phyloP scores from a whole-genome alignment of 1,140 invertebrate species.

The Meteorus sp. region DNA sequence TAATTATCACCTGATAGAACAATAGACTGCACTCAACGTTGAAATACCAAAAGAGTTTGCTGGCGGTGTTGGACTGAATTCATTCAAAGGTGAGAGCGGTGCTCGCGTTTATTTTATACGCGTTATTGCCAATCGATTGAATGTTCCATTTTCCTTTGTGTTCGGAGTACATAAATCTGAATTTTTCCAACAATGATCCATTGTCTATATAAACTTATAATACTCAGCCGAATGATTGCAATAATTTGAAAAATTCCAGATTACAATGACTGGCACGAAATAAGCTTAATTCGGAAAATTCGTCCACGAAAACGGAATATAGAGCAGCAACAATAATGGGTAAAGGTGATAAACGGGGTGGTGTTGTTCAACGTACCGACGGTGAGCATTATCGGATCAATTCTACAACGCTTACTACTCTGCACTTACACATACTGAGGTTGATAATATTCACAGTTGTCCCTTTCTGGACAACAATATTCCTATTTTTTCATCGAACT shows the following conservation, averaged over 20 bases:
- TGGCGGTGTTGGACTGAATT: background rate
- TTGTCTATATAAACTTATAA: no score
- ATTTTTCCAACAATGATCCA: no score
- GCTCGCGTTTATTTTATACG: background rate
- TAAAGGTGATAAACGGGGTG: conserved; percentile 55
- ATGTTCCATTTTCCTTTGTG: no score
- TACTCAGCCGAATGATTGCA: no score
- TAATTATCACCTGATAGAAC: background rate
- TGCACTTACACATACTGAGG: no score
- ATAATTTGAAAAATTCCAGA: no score
- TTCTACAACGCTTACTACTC: no score
- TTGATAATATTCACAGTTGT: conserved; percentile 1
- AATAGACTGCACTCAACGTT: background rate
- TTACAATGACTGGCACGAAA: background rate
- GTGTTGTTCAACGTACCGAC: conserved; percentile 54
- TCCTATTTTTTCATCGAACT: background rate
- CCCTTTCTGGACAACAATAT: background rate
- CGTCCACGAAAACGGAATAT: conserved; percentile 30
- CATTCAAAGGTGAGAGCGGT: no score
- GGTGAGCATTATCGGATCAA: conserved; percentile 50
- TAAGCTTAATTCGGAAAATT: background rate
- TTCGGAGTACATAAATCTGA: no score
- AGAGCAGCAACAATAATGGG: conserved; percentile 48
- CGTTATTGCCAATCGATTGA: no score
- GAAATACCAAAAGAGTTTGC: background rate